These are phyloP conservation scores for Cyrtodaria siliqua DNA, from an alignment of 2,888 invertebrate species.

Conservation along the genomic window DNA sequence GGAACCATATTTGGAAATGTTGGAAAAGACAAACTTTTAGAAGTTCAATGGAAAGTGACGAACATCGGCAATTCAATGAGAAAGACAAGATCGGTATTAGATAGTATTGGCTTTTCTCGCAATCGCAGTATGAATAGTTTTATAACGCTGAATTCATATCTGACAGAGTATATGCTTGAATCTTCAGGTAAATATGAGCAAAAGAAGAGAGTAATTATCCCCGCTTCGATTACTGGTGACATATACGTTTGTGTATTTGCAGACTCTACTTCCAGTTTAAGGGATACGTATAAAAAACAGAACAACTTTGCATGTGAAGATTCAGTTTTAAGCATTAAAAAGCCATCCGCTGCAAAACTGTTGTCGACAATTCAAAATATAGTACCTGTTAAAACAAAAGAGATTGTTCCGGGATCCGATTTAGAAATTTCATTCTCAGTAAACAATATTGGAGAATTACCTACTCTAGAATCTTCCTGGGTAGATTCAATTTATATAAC, in stretches of 20 bases:
- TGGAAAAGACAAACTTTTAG: neutral
- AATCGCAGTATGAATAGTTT: too few relatives aligned
- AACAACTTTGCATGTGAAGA: slow-evolving; percentile 28
- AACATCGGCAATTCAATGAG: slow-evolving; percentile 41
- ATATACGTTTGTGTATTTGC: slow-evolving; percentile 26
- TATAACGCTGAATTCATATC: slow-evolving; percentile 3
- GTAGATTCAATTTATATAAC: slow-evolving; percentile 29
- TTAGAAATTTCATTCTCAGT: slow-evolving; percentile 13
- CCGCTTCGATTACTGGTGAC: slow-evolving; percentile 21
- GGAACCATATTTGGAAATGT: neutral
- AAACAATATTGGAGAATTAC: slow-evolving; percentile 23
- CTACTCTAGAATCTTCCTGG: slow-evolving; percentile 18
- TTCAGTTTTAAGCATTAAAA: neutral
- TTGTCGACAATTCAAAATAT: too few relatives aligned
- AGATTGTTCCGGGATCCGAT: slow-evolving; percentile 5
- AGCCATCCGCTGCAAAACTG: neutral
- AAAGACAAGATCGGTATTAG: slow-evolving; percentile 9
- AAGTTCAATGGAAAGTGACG: slow-evolving; percentile 23
- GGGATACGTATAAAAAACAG: slow-evolving; percentile 18
- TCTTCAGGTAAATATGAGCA: slow-evolving; percentile 15
- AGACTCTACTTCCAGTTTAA: slow-evolving; percentile 8
- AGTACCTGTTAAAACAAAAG: too few relatives aligned
- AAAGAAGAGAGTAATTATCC: slow-evolving; percentile 28
- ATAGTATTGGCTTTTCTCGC: neutral
- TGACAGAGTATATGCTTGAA: slow-evolving; percentile 9